Base-by-base conservation (phyloP, 2,113 vertebrate genomes). In the Smithornis capensis region DNA sequence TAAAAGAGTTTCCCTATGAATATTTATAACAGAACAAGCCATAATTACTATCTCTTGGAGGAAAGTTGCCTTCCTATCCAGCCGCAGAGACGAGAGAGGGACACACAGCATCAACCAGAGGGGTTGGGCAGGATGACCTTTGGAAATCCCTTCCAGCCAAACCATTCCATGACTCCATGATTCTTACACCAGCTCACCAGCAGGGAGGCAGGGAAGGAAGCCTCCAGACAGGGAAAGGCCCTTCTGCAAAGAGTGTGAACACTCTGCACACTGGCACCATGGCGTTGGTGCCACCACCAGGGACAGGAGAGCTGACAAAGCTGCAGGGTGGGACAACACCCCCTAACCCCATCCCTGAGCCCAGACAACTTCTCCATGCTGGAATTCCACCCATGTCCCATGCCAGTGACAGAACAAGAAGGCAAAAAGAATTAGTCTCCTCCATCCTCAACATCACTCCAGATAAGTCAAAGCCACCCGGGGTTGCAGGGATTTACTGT, bases 1-100 rank as follows among this genome's bases (percentile, higher is more conserved):
- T 95, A 92, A 64, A 55, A 90, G 71, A 65, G 65, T 52, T 97
- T 93, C 62, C 21, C 79, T 60, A 94, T 93, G 88, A 96, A 94
- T 96, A 97, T 94, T 95, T 94, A 95, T 93, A 94, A 77, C 9
- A 12, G 80, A 94, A 86, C 3, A 15, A 95, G 45, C 57, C 57
- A 81, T 89, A 87, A 83, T 95, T 90, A 83, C 65, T 84, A 21
- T 53, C 89, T 68, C 92, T 83, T 4, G 8, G 91, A 94, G 86
- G 53, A 93, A 84, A 93, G 86, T 63, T 1, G 0, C 28, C 79
- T 77, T 59, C 55, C 28, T 19, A 83, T 23, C 24, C 42, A 87
- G 71, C 45, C 11, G 0, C 14, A 3, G 85, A 60, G 28, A 38
- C 31, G 28, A 38, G 21, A 80, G 19, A 62, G 53, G 53, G 49